Conservation (phyloP, 2,797 vertebrate genomes). For the Eupleurogrammus muticus region DNA sequence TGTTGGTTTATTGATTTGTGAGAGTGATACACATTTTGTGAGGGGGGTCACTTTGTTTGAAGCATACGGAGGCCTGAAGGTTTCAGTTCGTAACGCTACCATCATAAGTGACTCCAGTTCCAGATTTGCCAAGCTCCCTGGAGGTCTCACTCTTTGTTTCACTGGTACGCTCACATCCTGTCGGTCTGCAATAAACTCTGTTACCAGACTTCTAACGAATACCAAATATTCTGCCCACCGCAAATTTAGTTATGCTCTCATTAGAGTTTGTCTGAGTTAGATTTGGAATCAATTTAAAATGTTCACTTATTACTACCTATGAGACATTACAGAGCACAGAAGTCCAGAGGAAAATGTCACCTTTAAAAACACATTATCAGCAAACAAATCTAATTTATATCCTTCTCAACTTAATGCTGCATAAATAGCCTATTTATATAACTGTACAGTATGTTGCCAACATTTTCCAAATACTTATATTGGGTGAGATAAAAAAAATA, state of each 20-base stretch:
- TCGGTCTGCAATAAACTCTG: conserved; percentile 32
- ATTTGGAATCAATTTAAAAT: conserved; percentile 6
- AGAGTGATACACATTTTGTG: too few species aligned
- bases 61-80: background rate
- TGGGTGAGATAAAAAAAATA: background rate
- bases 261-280: background rate
- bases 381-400: too few species aligned
- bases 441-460: background rate
- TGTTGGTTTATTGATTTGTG: too few species aligned
- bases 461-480: too few species aligned
- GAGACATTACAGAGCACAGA: background rate
- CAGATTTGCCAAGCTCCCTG: background rate
- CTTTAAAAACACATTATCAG: background rate
- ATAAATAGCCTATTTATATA: background rate
- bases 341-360: background rate
- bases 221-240: conserved; percentile 5
- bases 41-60: background rate
- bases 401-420: background rate
- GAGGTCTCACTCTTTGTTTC: background rate
- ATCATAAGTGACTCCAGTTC: background rate
- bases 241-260: conserved; percentile 10
- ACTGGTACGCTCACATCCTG: conserved; percentile 24
- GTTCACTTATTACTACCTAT: conserved; percentile 4
- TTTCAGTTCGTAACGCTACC: background rate
- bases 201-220: conserved; percentile 24